Conservation (phyloP, 2,797 vertebrate species). For the Heterohyrax brucei region DNA sequence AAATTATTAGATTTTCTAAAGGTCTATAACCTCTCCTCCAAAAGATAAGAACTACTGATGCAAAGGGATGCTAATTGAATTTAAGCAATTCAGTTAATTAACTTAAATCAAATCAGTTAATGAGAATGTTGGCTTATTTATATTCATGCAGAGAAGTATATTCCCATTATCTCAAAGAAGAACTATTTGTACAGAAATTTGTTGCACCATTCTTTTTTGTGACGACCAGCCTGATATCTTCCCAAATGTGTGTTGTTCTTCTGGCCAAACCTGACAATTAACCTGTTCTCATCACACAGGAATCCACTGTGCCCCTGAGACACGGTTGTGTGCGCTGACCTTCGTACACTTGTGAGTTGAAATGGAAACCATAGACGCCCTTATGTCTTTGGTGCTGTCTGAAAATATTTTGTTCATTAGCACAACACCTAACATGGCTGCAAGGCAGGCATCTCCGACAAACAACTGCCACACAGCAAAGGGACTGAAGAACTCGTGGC, state of each 20-base stretch:
- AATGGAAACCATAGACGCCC: not conserved
- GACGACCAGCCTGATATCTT: not conserved
- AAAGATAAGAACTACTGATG: slow-evolving; percentile 65
- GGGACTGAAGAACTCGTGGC: not conserved
- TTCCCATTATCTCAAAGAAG: slow-evolving; percentile 66
- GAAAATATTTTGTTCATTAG: slow-evolving; percentile 13
- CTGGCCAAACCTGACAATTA: not conserved
- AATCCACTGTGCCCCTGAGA: not conserved
- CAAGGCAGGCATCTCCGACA: not conserved
- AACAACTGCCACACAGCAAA: not conserved
- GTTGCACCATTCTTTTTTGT: not conserved
- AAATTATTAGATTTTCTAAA: slow-evolving; percentile 56
- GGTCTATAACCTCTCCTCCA: slow-evolving; percentile 3
- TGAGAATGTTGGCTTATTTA: slow-evolving; percentile 64
- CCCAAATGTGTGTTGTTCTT: slow-evolving; percentile 17
- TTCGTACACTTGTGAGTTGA: not conserved
- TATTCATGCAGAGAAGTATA: slow-evolving; percentile 41
- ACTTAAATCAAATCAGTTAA: slow-evolving; percentile 62
- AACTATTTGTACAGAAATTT: slow-evolving; percentile 62
- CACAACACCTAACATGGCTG: accelerated
- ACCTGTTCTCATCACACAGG: not conserved
- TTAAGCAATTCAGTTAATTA: slow-evolving; percentile 68
- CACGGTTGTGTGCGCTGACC: not conserved
- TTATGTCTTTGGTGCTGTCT: not conserved
- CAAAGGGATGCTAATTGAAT: slow-evolving; percentile 42